Base-by-base conservation (phyloP, 1,140 invertebrate genomes). In the Diorhabda carinulata region DNA sequence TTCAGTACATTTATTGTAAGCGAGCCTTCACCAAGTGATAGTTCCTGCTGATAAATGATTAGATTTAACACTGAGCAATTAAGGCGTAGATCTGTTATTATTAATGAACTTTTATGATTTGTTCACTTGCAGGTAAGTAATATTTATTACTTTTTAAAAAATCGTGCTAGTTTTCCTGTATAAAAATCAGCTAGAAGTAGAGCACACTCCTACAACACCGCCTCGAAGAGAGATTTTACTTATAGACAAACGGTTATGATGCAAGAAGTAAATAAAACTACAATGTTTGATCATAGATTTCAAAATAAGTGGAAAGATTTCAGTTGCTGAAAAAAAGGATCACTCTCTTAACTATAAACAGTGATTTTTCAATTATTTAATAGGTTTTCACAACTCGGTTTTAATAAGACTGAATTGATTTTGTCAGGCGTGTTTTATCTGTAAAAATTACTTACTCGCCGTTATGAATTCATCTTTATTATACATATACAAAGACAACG, bases 91-190 rank as follows among this genome's bases (percentile, higher is more conserved):
- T 52, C 47, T 52, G 47, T 52, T 52, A 52, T 52, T 3, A 52
- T 52, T 52, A 52, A 52, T 52, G 47, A 52, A n/a, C 47, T 52
- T 52, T 52, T 52, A 52, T 52, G 47, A 52, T 52, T 52, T 52
- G 47, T 52, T 52, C 47, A 52, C 47, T 52, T 52, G 47, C 47
- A 52, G 47, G 47, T 52, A 52, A 6, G n/a, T 52, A 52, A 6
- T 52, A 52, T 52, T 52, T 52, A 52, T 52, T 52, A 52, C n/a
- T 8, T 52, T 52, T 6, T 6, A 2, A 52, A 52, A 52, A 52
- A 52, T 52, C 47, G 47, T 52, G 47, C 47, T 52, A 3, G 47
- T 52, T 52, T 52, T 52, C n/a, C 47, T 3, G 6, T 52, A n/a
- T 52, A 52, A 52, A 52, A 52, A 52, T 52, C n/a, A 8, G 6